Evolutionary conservation across 1,140 invertebrate species (phyloP).

Genomic region (Tetraneura akinire): DNA sequence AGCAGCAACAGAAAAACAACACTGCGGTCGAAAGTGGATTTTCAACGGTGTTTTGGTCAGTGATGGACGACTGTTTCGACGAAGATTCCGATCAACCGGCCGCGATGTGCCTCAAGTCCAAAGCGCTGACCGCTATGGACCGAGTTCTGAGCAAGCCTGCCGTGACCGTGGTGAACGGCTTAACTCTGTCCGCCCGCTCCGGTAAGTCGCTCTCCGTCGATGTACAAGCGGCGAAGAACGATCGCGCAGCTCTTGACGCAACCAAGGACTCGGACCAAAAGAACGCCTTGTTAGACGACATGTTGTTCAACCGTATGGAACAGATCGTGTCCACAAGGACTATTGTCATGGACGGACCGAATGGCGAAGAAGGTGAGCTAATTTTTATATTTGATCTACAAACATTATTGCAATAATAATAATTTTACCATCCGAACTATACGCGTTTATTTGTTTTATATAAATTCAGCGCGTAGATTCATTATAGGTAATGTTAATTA

Average conservation of each 20-base stretch:
- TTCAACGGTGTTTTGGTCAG: conserved; percentile 9
- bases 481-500: too few species aligned
- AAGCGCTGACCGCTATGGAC: conserved; percentile 16
- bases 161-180: neutral
- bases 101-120: conserved; percentile 1
- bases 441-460: too few species aligned
- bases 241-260: neutral
- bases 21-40: neutral
- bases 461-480: too few species aligned
- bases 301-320: conserved; percentile 23
- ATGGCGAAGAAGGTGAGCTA: conserved; percentile 37
- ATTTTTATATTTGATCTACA: too few species aligned
- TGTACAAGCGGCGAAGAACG: neutral
- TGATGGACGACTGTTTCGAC: conserved; percentile 20
- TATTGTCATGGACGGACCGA: conserved; percentile 18
- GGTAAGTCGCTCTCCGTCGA: neutral
- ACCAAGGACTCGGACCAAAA: conserved; percentile 4
- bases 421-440: too few species aligned
- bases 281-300: conserved; percentile 23
- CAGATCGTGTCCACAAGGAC: conserved; percentile 18
- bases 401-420: too few species aligned
- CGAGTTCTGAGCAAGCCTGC: neutral
- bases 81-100: neutral
- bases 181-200: neutral
- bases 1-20: neutral